Evolutionary conservation across 53 echinoderm and acorn worm species (phyloP).

Genomic region (Patiria pectinifera): DNA sequence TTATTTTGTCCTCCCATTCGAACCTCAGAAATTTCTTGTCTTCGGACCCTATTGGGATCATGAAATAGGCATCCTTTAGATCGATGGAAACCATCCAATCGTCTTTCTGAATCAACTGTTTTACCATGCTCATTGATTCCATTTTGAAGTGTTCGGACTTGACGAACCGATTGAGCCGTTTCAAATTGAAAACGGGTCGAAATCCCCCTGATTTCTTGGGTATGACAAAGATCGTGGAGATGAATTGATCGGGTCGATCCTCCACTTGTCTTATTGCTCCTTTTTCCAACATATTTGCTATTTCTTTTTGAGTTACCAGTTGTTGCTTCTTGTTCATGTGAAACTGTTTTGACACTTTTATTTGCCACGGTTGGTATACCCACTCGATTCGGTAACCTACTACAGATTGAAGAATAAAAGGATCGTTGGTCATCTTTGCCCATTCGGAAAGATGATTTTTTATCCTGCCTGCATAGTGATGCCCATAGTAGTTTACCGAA

Average conservation of each 20-base stretch:
- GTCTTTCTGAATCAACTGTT: slow-evolving; percentile 11
- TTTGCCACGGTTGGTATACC: neutral
- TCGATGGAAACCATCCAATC: slow-evolving; percentile 27
- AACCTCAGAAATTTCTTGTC: slow-evolving; percentile 46
- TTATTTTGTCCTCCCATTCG: slow-evolving; percentile 33
- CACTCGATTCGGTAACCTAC: slow-evolving; percentile 52
- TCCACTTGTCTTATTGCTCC: neutral
- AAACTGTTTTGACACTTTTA: slow-evolving; percentile 27
- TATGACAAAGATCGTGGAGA: slow-evolving; percentile 61
- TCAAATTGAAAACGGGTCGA: slow-evolving; percentile 34
- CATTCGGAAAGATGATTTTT: slow-evolving; percentile 3
- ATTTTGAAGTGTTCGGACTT: slow-evolving; percentile 48
- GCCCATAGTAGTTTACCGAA: slow-evolving; percentile 12
- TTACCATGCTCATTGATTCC: slow-evolving; percentile 21
- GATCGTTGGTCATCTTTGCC: slow-evolving; percentile 49
- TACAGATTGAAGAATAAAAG: slow-evolving; percentile 33
- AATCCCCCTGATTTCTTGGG: too few species aligned
- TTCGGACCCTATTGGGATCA: slow-evolving; percentile 2
- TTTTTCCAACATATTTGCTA: neutral
- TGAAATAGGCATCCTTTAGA: slow-evolving; percentile 44
- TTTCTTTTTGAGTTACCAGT: slow-evolving; percentile 1
- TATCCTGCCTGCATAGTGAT: slow-evolving; percentile 46
- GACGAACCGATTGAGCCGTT: slow-evolving; percentile 36
- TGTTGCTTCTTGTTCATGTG: neutral
- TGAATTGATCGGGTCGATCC: slow-evolving; percentile 26